Conservation (phyloP, 2,888 invertebrate genomes). For the Dynastes grantii region DNA sequence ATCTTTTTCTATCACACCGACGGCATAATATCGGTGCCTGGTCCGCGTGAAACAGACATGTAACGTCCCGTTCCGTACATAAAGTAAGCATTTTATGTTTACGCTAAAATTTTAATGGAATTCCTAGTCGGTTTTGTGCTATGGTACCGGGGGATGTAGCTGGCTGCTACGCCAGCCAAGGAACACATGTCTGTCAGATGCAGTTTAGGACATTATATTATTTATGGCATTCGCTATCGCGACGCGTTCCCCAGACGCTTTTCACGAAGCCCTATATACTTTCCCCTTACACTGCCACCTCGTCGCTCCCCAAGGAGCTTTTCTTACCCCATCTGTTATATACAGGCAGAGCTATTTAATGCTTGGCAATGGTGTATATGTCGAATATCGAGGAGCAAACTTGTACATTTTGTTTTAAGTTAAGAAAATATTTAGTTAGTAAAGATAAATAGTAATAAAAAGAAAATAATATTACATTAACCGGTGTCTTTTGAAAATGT, state of each 20-base stretch:
- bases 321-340: too few relatives aligned
- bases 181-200: conserved; percentile 25
- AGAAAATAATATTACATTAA: too few relatives aligned
- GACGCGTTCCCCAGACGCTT: not conserved
- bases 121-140: not conserved
- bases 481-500: too few relatives aligned
- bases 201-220: conserved; percentile 25
- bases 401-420: too few relatives aligned
- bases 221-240: not conserved
- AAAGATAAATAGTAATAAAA: too few relatives aligned
- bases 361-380: too few relatives aligned
- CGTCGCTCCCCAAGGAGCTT: too few relatives aligned
- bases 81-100: conserved; percentile 15
- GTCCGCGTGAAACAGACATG: not conserved
- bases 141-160: not conserved
- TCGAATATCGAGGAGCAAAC: too few relatives aligned
- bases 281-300: too few relatives aligned
- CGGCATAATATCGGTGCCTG: not conserved
- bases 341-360: too few relatives aligned
- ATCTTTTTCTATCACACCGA: not conserved
- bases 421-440: too few relatives aligned
- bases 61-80: not conserved
- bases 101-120: conserved; percentile 29
- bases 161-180: not conserved
- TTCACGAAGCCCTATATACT: not conserved